These are phyloP conservation scores for Yponomeuta sedellus DNA, from an alignment of 2,888 invertebrate genomes.

Conservation along the genomic window DNA sequence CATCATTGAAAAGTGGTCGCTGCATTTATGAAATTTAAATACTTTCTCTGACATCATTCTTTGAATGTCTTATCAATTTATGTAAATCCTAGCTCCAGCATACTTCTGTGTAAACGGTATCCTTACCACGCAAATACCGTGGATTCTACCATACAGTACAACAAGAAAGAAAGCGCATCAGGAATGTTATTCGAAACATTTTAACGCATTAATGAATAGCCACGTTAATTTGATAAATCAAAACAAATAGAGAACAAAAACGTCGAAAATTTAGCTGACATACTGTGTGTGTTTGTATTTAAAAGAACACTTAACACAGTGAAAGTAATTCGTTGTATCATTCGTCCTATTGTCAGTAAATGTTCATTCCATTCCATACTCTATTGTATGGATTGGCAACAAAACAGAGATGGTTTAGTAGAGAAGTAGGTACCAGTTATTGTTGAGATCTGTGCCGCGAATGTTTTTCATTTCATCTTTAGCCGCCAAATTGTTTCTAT, in stretches of 20 bases:
- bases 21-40: no score
- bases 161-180: not conserved
- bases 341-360: conserved; percentile 20
- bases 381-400: conserved; percentile 5
- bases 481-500: not conserved
- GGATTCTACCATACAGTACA: not conserved
- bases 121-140: not conserved
- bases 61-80: no score
- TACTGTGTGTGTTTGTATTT: conserved; percentile 1
- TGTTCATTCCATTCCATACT: conserved; percentile 11
- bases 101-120: no score
- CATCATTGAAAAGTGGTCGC: no score
- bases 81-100: no score
- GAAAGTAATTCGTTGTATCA: conserved; percentile 49
- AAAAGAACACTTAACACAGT: conserved; percentile 27
- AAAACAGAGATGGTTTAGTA: not conserved
- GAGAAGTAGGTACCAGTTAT: not conserved
- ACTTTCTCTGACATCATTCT: no score
- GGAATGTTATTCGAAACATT: not conserved
- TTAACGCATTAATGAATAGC: not conserved
- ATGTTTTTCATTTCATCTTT: not conserved
- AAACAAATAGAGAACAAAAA: not conserved
- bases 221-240: conserved; percentile 1
- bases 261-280: not conserved
- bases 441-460: conserved; percentile 1